A percentile compares a stretch with the other conserved stretches of the same genome.
phyloP scores from a whole-genome alignment of 1,140 invertebrate species.

The Zaprionus davidi region DNA sequence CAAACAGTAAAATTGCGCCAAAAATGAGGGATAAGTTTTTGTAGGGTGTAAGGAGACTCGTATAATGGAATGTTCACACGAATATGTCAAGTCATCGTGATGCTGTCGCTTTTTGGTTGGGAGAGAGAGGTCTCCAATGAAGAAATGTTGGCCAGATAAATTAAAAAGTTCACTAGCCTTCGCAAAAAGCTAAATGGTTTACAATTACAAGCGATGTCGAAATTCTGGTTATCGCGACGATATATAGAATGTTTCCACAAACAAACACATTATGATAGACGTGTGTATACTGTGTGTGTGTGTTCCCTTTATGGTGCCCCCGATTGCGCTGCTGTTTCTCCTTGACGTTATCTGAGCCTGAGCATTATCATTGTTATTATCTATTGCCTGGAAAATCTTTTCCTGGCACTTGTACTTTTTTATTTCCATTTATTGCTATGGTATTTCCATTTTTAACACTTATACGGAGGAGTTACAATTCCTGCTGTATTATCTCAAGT shows the following conservation, averaged over 20 bases:
- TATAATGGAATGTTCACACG: background rate
- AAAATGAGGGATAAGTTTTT: background rate
- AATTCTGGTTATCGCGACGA: background rate
- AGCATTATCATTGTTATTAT: slow-evolving; percentile 8
- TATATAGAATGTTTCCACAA: slow-evolving; percentile 19
- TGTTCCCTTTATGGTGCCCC: background rate
- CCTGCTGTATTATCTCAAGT: slow-evolving; percentile 36
- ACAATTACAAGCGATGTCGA: slow-evolving; percentile 4
- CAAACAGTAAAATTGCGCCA: slow-evolving; percentile 12
- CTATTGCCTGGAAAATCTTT: slow-evolving; percentile 10
- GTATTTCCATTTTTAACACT: slow-evolving; percentile 1
- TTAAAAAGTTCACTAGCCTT: slow-evolving; percentile 30
- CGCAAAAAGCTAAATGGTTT: background rate
- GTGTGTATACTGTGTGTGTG: background rate
- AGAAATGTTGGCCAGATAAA: background rate
- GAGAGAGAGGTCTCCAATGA: background rate
- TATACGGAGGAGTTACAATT: slow-evolving; percentile 18
- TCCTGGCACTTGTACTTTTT: slow-evolving; percentile 1
- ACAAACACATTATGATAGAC: slow-evolving; percentile 18
- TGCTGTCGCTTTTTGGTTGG: slow-evolving; percentile 10
- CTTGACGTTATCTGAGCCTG: slow-evolving; percentile 10
- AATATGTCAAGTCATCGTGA: slow-evolving; percentile 35
- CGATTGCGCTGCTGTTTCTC: slow-evolving; percentile 4
- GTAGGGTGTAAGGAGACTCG: background rate
- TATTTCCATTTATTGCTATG: slow-evolving; percentile 1